Percentiles rank a stretch among this genome's conserved stretches.
phyloP scores from a whole-genome alignment of 2,113 vertebrate genomes.

The Tylochromis polylepis region DNA sequence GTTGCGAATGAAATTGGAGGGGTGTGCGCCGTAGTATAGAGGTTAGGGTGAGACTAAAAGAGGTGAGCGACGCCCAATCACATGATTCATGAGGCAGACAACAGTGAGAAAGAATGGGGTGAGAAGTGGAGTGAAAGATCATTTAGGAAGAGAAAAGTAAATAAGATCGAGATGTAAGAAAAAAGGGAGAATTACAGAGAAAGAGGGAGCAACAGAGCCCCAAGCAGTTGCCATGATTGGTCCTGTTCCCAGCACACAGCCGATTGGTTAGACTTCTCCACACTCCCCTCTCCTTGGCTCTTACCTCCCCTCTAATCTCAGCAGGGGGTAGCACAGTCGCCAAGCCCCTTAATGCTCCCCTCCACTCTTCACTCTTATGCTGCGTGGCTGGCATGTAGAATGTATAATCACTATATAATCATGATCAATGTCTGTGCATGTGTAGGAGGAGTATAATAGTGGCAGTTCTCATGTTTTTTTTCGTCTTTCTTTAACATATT shows the following conservation, averaged over 20 bases:
- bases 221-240: conserved; percentile 58
- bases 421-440: conserved; percentile 50
- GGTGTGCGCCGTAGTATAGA: not conserved
- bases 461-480: not conserved
- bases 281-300: conserved; percentile 86
- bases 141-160: conserved; percentile 69
- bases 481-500: not conserved
- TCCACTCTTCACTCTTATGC: conserved; percentile 78
- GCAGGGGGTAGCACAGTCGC: conserved; percentile 86
- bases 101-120: conserved; percentile 55
- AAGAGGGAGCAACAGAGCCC: conserved; percentile 53
- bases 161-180: conserved; percentile 73
- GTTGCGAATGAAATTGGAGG: not conserved
- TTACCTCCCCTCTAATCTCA: conserved; percentile 90
- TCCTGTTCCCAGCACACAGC: conserved; percentile 40
- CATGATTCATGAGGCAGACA: conserved; percentile 74
- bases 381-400: conserved; percentile 68
- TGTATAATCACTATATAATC: conserved; percentile 60
- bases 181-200: conserved; percentile 69
- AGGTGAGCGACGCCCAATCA: conserved; percentile 20
- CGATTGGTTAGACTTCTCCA: conserved; percentile 70
- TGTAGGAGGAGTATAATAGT: conserved; percentile 17
- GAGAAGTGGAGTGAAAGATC: conserved; percentile 66
- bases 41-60: not conserved
- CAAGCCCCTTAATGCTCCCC: conserved; percentile 92